These are phyloP conservation scores for cattle (Bos taurus) DNA, from an alignment of 2,113 vertebrate genomes.

Conservation along the genomic window DNA sequence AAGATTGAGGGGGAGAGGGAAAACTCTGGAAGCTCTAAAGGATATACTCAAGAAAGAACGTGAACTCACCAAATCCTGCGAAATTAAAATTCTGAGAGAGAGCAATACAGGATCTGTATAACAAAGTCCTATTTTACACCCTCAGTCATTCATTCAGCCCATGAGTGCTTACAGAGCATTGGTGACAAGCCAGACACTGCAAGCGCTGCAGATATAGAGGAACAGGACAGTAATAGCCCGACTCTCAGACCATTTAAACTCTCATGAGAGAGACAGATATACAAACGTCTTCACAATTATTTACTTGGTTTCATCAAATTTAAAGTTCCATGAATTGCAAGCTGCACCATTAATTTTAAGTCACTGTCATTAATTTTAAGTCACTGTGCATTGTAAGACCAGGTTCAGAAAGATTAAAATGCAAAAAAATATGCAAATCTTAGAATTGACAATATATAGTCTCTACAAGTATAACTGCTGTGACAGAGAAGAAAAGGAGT, in stretches of 20 bases:
- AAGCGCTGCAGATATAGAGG: fast-evolving
- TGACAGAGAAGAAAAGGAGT: not conserved
- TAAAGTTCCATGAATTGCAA: not conserved
- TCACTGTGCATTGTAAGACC: not conserved
- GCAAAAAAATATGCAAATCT: not conserved
- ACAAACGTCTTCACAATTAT: not conserved
- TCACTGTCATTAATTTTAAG: not conserved
- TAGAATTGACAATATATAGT: not conserved
- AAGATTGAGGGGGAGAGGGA: not conserved
- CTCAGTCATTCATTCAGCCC: not conserved
- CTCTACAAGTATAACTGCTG: not conserved
- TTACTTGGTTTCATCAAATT: not conserved
- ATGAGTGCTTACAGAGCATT: not conserved
- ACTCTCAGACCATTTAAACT: not conserved
- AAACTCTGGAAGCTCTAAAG: not conserved
- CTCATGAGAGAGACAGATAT: not conserved
- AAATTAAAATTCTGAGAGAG: not conserved
- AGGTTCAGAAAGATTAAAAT: not conserved
- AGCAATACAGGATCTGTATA: not conserved
- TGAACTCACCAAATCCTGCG: not conserved
- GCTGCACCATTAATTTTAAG: not conserved
- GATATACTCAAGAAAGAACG: not conserved
- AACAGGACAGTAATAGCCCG: not conserved
- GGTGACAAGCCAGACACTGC: not conserved
- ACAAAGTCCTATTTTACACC: not conserved